phyloP scores from a whole-genome alignment of 2,888 invertebrate genomes.

The Leptopilina syphax region DNA sequence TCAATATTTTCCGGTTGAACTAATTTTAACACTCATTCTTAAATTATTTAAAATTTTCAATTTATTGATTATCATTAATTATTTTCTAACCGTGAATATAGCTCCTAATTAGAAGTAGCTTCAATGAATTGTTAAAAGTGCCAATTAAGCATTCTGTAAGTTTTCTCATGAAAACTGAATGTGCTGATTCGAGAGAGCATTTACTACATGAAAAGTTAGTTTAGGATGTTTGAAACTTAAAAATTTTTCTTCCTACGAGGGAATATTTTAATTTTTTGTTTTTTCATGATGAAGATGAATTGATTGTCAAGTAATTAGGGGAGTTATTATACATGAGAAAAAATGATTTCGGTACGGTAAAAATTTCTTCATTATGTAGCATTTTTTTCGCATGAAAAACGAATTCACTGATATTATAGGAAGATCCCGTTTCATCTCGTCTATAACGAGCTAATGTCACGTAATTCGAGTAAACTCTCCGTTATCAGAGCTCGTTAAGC shows the following conservation, averaged over 20 bases:
- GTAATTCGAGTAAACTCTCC: conserved; percentile 54
- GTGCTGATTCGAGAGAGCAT: conserved; percentile 2
- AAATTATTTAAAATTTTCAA: too few relatives aligned
- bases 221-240: background rate
- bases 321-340: background rate
- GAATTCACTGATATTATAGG: conserved; percentile 11
- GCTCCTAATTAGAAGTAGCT: background rate
- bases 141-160: background rate
- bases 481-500: conserved; percentile 53
- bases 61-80: too few relatives aligned
- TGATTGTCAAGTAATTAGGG: background rate
- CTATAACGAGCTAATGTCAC: conserved; percentile 50
- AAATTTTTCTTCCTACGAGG: background rate
- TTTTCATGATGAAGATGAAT: background rate
- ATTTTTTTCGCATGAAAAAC: background rate
- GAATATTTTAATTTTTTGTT: background rate
- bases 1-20: too few relatives aligned
- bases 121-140: background rate
- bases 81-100: background rate
- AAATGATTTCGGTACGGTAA: conserved; percentile 2
- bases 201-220: background rate
- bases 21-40: too few relatives aligned
- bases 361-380: conserved; percentile 7
- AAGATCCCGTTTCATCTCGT: conserved; percentile 48
- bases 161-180: background rate